A percentile compares a stretch with the other conserved stretches of the same genome.
Evolutionary conservation across 2,113 vertebrate species (phyloP).

Genomic region (Gasterosteus aculeatus): DNA sequence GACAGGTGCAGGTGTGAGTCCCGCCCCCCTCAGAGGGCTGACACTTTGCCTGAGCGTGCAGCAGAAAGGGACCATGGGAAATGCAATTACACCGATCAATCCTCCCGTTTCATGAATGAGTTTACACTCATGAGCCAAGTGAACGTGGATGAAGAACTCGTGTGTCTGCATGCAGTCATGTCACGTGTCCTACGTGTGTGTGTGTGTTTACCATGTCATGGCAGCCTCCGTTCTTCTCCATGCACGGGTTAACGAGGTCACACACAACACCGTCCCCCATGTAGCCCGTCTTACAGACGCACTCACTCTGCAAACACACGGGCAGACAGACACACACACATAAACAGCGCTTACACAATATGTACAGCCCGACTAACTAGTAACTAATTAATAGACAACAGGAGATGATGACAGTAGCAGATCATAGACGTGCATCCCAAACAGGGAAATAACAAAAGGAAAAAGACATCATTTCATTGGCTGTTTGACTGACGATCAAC

Average conservation of each 20-base stretch:
- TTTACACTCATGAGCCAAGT: not conserved
- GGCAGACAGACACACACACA: not conserved
- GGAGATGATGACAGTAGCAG: not conserved
- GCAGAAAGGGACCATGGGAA: conserved; percentile 1
- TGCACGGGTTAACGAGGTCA: conserved; percentile 86
- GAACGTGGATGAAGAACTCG: not conserved
- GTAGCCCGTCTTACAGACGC: conserved; percentile 89
- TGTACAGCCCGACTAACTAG: not conserved
- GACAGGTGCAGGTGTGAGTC: conserved; percentile 84
- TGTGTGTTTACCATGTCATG: conserved; percentile 83
- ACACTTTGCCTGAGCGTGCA: conserved; percentile 85
- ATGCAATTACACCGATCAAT: not conserved
- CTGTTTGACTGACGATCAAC: not conserved
- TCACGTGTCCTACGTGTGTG: not conserved
- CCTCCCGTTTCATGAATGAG: not conserved
- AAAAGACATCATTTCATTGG: not conserved
- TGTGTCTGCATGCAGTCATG: no score
- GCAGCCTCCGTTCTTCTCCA: conserved; percentile 88
- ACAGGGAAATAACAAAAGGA: not conserved
- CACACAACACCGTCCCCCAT: conserved; percentile 88
- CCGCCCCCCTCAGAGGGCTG: conserved; percentile 64
- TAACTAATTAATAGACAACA: not conserved
- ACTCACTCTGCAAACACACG: conserved; percentile 83
- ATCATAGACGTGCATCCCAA: not conserved
- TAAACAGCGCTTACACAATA: not conserved